Evolutionary conservation across 2,113 vertebrate genomes (phyloP).

Genomic region (Dicerorhinus sumatrensis): DNA sequence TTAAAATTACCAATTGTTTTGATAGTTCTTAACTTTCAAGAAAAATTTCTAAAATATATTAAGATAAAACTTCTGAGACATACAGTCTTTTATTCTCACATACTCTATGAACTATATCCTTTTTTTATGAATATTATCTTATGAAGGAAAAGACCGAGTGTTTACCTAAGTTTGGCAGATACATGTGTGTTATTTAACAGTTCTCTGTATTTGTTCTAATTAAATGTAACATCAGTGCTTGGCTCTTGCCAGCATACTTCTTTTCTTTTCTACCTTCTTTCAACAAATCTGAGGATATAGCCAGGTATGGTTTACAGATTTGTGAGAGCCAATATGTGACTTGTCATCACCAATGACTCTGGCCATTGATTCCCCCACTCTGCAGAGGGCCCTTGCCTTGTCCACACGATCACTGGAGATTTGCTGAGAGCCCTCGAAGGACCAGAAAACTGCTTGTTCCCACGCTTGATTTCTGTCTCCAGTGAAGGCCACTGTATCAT

Average conservation of each 20-base stretch:
- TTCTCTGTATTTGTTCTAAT: background rate
- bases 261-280: background rate
- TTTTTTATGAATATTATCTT: background rate
- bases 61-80: background rate
- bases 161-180: background rate
- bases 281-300: background rate
- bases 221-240: background rate
- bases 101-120: background rate
- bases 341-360: background rate
- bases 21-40: background rate
- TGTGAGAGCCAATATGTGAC: accelerated
- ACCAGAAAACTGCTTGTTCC: constrained; percentile 93
- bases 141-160: background rate
- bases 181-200: background rate
- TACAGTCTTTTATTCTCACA: background rate
- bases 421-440: constrained; percentile 96
- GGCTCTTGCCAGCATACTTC: background rate
- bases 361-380: background rate
- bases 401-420: constrained; percentile 99
- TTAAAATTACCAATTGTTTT: background rate
- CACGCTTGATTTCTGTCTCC: constrained; percentile 97
- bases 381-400: constrained; percentile 98
- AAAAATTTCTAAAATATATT: background rate
- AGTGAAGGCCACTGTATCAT: constrained; percentile 99
- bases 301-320: background rate